These are phyloP conservation scores for Drosophila stalkeri DNA, from an alignment of 2,888 invertebrate genomes.

Conservation along the genomic window DNA sequence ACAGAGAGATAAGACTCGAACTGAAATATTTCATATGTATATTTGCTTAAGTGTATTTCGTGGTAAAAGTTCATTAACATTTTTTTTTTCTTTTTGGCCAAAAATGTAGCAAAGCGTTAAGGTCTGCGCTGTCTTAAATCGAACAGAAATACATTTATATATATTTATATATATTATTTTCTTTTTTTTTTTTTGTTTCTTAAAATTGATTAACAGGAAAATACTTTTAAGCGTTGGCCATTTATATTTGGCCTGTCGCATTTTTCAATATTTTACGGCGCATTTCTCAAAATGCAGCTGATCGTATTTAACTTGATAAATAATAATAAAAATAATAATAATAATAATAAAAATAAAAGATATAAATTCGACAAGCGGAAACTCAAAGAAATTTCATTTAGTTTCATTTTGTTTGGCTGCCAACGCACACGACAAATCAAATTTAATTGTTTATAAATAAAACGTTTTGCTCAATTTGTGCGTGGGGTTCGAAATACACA, in stretches of 20 bases:
- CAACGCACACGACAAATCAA: slow-evolving; percentile 75
- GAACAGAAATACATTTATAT: slow-evolving; percentile 35
- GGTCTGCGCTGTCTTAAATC: slow-evolving; percentile 42
- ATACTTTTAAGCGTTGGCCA: slow-evolving; percentile 67
- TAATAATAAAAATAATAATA: slow-evolving; percentile 13
- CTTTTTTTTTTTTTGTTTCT: background rate
- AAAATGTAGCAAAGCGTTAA: slow-evolving; percentile 22
- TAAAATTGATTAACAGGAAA: slow-evolving; percentile 76
- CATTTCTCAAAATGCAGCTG: slow-evolving; percentile 41
- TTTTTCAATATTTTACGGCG: slow-evolving; percentile 72
- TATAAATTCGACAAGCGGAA: slow-evolving; percentile 45
- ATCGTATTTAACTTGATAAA: slow-evolving; percentile 3
- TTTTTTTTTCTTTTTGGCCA: slow-evolving; percentile 30
- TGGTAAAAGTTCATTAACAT: slow-evolving; percentile 66
- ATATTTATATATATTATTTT: slow-evolving; percentile 12
- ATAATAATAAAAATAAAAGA: background rate
- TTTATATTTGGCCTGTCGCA: slow-evolving; percentile 67
- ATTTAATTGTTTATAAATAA: slow-evolving; percentile 82
- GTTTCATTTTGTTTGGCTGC: slow-evolving; percentile 28
- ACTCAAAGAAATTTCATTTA: slow-evolving; percentile 49
- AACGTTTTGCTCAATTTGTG: slow-evolving; percentile 77
- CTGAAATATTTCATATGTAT: background rate
- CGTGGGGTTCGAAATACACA: slow-evolving; percentile 24
- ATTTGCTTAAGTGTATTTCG: slow-evolving; percentile 24
- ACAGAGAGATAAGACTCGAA: background rate